Evolutionary conservation across 2,888 invertebrate genomes (phyloP).

Genomic region (Polylopha cassiicola): DNA sequence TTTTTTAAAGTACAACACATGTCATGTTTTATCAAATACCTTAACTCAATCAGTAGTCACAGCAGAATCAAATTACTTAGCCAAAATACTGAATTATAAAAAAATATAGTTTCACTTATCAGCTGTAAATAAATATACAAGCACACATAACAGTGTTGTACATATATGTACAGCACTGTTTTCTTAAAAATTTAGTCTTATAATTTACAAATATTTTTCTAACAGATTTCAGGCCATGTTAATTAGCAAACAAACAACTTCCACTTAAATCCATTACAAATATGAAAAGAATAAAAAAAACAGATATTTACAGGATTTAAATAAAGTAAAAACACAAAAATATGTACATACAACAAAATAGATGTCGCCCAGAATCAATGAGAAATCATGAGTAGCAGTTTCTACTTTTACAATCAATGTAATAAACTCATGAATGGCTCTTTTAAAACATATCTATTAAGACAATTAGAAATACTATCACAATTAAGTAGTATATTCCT

Average conservation of each 20-base stretch:
- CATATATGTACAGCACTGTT: too few relatives aligned
- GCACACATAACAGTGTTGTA: neutral
- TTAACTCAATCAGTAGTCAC: too few relatives aligned
- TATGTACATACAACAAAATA: constrained; percentile 12
- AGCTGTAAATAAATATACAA: constrained; percentile 1
- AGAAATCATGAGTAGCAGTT: neutral
- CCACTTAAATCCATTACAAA: constrained; percentile 4
- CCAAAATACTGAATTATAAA: constrained; percentile 19
- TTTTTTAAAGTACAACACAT: too few relatives aligned
- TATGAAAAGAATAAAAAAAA: constrained; percentile 10
- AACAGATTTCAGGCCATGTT: constrained; percentile 11
- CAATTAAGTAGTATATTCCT: constrained; percentile 22
- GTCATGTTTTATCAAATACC: too few relatives aligned
- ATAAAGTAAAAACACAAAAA: constrained; percentile 13
- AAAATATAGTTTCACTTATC: constrained; percentile 10
- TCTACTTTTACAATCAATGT: too few relatives aligned
- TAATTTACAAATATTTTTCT: constrained; percentile 7
- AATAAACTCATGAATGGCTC: constrained; percentile 14
- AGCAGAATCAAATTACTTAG: neutral
- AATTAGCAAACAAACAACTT: constrained; percentile 10
- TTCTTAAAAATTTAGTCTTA: too few relatives aligned
- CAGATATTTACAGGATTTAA: constrained; percentile 22
- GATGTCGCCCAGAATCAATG: constrained; percentile 1
- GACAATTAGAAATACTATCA: constrained; percentile 25
- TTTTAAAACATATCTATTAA: constrained; percentile 13